Conservation (phyloP, 2,113 vertebrate genomes). For the Brevimyrus niger region DNA sequence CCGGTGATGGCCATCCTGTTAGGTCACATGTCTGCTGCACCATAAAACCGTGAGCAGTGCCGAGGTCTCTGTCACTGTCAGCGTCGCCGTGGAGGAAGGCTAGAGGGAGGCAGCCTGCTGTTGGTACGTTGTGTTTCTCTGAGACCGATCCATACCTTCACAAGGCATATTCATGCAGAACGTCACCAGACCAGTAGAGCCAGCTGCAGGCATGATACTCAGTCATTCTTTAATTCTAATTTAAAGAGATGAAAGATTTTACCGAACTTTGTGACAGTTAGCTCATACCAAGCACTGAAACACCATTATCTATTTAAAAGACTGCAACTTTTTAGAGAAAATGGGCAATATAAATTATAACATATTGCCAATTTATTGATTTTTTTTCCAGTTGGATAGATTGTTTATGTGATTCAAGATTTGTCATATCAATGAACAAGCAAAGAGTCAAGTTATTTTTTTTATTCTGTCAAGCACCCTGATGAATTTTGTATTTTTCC, state of each 20-base stretch:
- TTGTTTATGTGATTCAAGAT: not conserved
- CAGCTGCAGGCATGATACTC: not conserved
- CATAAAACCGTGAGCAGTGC: not conserved
- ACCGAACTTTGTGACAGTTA: not conserved
- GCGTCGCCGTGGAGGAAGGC: not conserved
- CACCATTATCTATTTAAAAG: not conserved
- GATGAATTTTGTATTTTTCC: not conserved
- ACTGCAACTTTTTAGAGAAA: not conserved
- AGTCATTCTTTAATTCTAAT: not conserved
- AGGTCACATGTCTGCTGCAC: not conserved
- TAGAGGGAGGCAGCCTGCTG: not conserved
- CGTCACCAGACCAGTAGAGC: not conserved
- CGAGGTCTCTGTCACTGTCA: not conserved
- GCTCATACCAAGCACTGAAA: not conserved
- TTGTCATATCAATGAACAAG: not conserved
- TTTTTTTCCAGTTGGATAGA: not conserved
- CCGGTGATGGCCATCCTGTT: not conserved
- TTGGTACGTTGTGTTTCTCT: not conserved
- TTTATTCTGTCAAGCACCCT: not conserved
- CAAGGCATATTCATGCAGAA: not conserved
- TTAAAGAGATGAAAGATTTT: not conserved
- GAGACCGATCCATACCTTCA: not conserved
- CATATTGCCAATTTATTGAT: not conserved
- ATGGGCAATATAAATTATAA: not conserved
- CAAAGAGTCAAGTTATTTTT: not conserved